Percentiles rank a stretch among this genome's conserved stretches.
Conservation (phyloP, 2,888 invertebrate species). For the Tenthredo scrophulariae region DNA sequence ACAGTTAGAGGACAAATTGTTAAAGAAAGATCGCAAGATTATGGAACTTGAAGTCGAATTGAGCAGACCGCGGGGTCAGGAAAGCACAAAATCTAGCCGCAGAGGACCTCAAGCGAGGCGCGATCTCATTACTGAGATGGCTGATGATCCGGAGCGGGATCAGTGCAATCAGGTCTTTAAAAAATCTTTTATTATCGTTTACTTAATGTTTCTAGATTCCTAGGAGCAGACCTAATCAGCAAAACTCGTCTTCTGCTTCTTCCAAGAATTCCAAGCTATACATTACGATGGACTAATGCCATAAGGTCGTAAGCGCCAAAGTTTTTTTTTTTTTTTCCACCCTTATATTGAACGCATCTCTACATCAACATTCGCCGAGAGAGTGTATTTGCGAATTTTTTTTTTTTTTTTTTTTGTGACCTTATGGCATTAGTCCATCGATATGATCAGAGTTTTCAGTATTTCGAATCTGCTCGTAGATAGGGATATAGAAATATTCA, state of each 20-base stretch:
- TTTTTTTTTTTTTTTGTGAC: too few species aligned
- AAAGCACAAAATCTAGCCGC: not conserved
- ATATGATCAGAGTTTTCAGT: not conserved
- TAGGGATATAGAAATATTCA: not conserved
- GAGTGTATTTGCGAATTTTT: too few species aligned
- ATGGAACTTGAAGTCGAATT: constrained; percentile 69
- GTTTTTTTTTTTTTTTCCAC: too few species aligned
- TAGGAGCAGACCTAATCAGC: not conserved
- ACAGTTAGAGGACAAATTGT: constrained; percentile 79
- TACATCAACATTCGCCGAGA: too few species aligned
- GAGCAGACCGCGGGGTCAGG: constrained; percentile 55
- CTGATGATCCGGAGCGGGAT: constrained; percentile 70
- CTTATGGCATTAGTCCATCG: too few species aligned
- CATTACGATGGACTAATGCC: too few species aligned
- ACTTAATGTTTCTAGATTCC: not conserved
- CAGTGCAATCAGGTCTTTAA: constrained; percentile 70
- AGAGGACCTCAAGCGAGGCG: constrained; percentile 59
- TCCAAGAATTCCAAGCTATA: not conserved
- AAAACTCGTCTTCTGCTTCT: not conserved
- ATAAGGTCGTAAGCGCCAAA: too few species aligned
- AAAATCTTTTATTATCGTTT: constrained; percentile 10
- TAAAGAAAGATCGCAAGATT: constrained; percentile 70
- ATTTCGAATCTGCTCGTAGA: not conserved
- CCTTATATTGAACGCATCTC: too few species aligned
- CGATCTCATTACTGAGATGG: constrained; percentile 65